phyloP scores from a whole-genome alignment of 2,888 invertebrate species.

The Patella depressa region DNA sequence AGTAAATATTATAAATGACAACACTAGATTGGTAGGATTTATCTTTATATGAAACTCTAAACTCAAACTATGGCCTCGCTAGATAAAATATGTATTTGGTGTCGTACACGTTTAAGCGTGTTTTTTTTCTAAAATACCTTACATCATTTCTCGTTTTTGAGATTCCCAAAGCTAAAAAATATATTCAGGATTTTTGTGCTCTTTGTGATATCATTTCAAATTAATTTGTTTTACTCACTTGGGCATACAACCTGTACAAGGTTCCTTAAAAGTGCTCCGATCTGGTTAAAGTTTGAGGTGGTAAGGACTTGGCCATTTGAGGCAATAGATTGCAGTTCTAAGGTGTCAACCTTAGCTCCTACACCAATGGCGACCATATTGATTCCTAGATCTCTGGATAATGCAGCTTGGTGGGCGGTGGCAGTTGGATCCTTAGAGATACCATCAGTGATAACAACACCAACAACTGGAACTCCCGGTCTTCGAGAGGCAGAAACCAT shows the following conservation, averaged over 20 bases:
- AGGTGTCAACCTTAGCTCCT: conserved; percentile 57
- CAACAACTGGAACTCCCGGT: conserved; percentile 63
- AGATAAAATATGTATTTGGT: too few relatives aligned
- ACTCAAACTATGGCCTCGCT: too few relatives aligned
- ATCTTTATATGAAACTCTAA: too few relatives aligned
- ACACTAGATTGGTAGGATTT: too few relatives aligned
- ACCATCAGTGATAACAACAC: conserved; percentile 71
- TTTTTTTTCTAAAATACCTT: too few relatives aligned
- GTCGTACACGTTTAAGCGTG: too few relatives aligned
- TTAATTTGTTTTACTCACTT: not conserved
- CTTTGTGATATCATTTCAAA: too few relatives aligned
- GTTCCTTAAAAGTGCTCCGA: not conserved
- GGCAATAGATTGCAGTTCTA: conserved; percentile 58
- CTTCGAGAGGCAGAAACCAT: conserved; percentile 40
- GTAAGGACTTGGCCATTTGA: conserved; percentile 37
- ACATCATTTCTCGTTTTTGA: too few relatives aligned
- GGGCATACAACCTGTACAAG: not conserved
- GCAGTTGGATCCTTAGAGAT: conserved; percentile 56
- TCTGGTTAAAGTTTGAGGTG: not conserved
- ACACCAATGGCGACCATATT: conserved; percentile 70
- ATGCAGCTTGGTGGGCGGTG: conserved; percentile 65
- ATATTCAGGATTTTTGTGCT: too few relatives aligned
- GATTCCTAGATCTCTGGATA: conserved; percentile 64
- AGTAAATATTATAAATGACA: too few relatives aligned
- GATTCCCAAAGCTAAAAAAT: too few relatives aligned